phyloP scores from a whole-genome alignment of 2,113 vertebrate species.

The Festucalex cinctus region DNA sequence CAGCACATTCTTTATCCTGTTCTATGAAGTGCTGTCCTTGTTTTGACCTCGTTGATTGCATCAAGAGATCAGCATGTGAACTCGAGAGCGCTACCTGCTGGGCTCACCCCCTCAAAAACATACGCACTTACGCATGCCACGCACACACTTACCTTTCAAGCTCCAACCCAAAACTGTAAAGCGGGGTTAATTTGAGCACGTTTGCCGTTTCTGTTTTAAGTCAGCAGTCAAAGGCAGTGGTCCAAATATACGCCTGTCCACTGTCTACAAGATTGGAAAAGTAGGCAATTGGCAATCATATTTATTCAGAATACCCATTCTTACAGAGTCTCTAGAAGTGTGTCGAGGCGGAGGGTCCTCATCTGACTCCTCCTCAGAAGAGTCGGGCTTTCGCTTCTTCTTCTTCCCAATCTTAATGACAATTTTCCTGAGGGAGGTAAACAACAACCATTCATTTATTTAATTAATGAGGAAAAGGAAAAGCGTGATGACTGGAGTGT shows the following conservation, averaged over 20 bases:
- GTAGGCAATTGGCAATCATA: background rate
- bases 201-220: too few relatives aligned
- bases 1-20: background rate
- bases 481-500: too few relatives aligned
- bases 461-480: background rate
- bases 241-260: background rate
- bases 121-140: too few relatives aligned
- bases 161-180: too few relatives aligned
- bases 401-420: constrained; percentile 96
- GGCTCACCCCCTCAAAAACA: too few relatives aligned
- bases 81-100: constrained; percentile 40
- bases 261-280: background rate
- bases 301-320: constrained; percentile 21
- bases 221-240: too few relatives aligned
- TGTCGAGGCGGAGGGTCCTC: constrained; percentile 79
- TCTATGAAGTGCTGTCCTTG: background rate
- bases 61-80: constrained; percentile 30
- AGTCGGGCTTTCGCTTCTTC: constrained; percentile 92
- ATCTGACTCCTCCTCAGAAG: constrained; percentile 91
- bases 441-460: background rate
- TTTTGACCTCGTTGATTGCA: constrained; percentile 11
- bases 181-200: too few relatives aligned
- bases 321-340: constrained; percentile 83
- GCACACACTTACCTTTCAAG: too few relatives aligned
- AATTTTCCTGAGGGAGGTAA: constrained; percentile 79